These are phyloP conservation scores for Ianthella basta DNA, from an alignment of 37 sponge, comb jelly and placozoan species.

Conservation along the genomic window DNA sequence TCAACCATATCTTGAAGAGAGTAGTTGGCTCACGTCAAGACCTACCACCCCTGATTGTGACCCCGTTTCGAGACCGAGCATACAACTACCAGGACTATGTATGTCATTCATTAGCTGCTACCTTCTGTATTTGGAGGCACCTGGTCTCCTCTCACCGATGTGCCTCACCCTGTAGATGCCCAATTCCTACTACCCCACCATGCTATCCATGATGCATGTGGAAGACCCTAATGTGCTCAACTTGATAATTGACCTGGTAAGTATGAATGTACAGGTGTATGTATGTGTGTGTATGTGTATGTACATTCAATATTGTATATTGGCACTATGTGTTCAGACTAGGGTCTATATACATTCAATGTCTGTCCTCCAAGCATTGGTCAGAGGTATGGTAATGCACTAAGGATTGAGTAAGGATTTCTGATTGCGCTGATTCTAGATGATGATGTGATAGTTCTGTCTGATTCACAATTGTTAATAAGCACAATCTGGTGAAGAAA, in stretches of 20 bases:
- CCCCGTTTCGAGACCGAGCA: neutral
- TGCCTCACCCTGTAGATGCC: conserved; percentile 36
- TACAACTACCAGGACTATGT: neutral
- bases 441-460: too few species aligned
- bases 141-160: neutral
- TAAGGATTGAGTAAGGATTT: too few species aligned
- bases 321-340: too few species aligned
- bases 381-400: neutral
- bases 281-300: conserved; percentile 17
- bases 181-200: conserved; percentile 57
- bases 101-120: too few species aligned
- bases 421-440: too few species aligned
- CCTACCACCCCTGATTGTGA: conserved; percentile 1
- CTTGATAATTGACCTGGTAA: conserved; percentile 64
- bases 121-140: too few species aligned
- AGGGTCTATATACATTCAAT: too few species aligned
- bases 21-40: neutral
- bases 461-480: too few species aligned
- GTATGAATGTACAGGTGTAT: neutral
- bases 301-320: too few species aligned
- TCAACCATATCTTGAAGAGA: conserved; percentile 16
- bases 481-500: too few species aligned
- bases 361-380: neutral
- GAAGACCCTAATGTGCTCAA: conserved; percentile 71
- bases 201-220: conserved; percentile 67